A percentile compares a stretch with the other conserved stretches of the same genome.
These are phyloP conservation scores for Anthrax anthrax DNA, from an alignment of 2,888 invertebrate genomes.

Conservation along the genomic window DNA sequence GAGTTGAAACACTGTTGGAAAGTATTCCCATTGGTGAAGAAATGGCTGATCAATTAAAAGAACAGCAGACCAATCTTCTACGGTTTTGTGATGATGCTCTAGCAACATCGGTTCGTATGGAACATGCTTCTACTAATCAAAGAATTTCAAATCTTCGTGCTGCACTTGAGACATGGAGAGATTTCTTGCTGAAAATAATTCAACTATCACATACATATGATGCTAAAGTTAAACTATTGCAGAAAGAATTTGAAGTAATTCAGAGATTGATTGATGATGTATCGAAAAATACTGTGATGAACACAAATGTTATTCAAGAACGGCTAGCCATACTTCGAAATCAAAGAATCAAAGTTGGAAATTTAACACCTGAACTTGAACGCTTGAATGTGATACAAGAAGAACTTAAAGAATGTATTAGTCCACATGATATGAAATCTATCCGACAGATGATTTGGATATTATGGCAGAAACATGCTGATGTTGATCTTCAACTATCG, in stretches of 20 bases:
- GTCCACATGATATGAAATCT: constrained; percentile 68
- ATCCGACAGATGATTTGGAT: constrained; percentile 66
- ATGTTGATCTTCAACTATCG: constrained; percentile 63
- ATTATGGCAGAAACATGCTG: constrained; percentile 64
- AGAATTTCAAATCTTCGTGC: constrained; percentile 67
- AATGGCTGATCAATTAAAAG: constrained; percentile 45
- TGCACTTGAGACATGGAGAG: constrained; percentile 66
- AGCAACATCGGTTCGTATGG: constrained; percentile 65
- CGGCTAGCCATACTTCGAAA: constrained; percentile 48
- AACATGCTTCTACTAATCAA: constrained; percentile 61
- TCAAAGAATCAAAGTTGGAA: constrained; percentile 38
- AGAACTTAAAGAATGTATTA: constrained; percentile 70
- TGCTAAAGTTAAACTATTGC: constrained; percentile 43
- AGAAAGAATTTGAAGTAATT: constrained; percentile 47
- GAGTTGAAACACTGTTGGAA: constrained; percentile 52
- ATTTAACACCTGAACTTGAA: constrained; percentile 46
- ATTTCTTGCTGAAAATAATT: constrained; percentile 54
- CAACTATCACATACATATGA: constrained; percentile 50
- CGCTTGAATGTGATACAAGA: constrained; percentile 59
- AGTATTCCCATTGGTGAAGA: constrained; percentile 55
- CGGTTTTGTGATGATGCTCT: constrained; percentile 62
- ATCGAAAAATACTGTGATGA: constrained; percentile 41
- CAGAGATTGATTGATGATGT: constrained; percentile 45
- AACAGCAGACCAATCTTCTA: constrained; percentile 50
- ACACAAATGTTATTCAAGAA: constrained; percentile 47